Base-by-base conservation (phyloP, 1,140 invertebrate species). In the Achroia grisella region DNA sequence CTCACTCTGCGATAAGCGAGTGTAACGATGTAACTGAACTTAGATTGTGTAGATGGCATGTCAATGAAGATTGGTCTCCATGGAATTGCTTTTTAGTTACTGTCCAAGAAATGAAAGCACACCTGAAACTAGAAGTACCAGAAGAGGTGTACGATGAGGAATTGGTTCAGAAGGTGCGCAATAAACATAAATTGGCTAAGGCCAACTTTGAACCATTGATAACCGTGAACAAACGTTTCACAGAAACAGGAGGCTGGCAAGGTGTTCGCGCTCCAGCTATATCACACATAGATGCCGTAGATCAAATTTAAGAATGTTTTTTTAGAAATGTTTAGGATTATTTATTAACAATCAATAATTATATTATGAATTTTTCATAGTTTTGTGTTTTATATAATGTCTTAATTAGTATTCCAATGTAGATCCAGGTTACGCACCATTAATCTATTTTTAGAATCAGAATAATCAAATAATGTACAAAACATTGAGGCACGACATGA, bases 11-110 rank as follows among this genome's bases (percentile, higher is more conserved):
- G 1, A 75, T 93, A 6, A 91, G 89, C 42, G 90, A 91, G 55
- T 86, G 80, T 27, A 60, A 62, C 10, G 89, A 92, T 52, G 63
- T 92, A 9, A 87, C 87, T 4, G 65, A 88, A 14, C 61, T 93
- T 32, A 76, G 89, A 31, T 57, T 92, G 12, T 87, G 87, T 15
- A 76, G 91, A 9, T 93, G 90, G 86, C 66, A 88, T 28, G 72
- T 77, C 1, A 54, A 88, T 3, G 62, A 88, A 28, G 88, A 89
- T 31, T 93, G 92, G 92, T 86, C 89, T 6, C 92, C 92, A 0
- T 93, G 91, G 92, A 93, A 93, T 61, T 92, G 90, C 56, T 88
- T 93, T 41, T 64, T 93, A 11, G 69, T 93, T 1, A 92, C 91
- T 0, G 68, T 88, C 1, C 87, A 90, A 35, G 92, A 93, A 74